phyloP scores from a whole-genome alignment of 2,888 invertebrate species.

The Diarsia mendica region DNA sequence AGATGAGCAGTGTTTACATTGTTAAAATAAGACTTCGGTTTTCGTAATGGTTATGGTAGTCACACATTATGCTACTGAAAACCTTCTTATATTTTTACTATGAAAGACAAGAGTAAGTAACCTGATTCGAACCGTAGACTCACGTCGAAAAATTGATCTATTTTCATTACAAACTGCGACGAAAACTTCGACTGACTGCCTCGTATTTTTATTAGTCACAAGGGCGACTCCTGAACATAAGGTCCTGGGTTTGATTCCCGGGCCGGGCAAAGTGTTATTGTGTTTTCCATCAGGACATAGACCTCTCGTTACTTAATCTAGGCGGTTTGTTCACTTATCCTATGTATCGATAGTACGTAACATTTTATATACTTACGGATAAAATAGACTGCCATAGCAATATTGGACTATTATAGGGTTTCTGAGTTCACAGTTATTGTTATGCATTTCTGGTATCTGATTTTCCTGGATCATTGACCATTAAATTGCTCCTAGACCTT shows the following conservation, averaged over 20 bases:
- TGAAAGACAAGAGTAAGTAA: background rate
- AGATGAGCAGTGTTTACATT: slow-evolving; percentile 31
- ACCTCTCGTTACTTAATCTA: background rate
- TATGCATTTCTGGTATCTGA: background rate
- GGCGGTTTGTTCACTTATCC: background rate
- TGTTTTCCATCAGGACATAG: too few relatives aligned
- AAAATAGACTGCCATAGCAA: too few relatives aligned
- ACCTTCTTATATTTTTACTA: background rate
- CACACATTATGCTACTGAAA: background rate
- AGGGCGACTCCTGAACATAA: too few relatives aligned
- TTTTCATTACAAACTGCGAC: background rate
- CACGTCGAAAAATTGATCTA: background rate
- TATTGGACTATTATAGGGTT: background rate
- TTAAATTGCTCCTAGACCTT: background rate
- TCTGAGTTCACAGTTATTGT: background rate
- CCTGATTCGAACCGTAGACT: background rate
- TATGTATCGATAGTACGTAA: background rate
- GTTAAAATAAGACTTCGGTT: slow-evolving; percentile 12
- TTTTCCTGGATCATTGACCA: background rate
- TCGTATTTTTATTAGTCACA: too few relatives aligned
- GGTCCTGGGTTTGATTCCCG: too few relatives aligned
- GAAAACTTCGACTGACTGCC: too few relatives aligned
- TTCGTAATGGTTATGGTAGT: too few relatives aligned
- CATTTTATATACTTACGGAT: background rate
- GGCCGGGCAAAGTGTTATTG: too few relatives aligned